Percentiles rank a stretch among this genome's conserved stretches.
Conservation (phyloP, 1,140 invertebrate genomes). For the Steinernema khuongi region DNA sequence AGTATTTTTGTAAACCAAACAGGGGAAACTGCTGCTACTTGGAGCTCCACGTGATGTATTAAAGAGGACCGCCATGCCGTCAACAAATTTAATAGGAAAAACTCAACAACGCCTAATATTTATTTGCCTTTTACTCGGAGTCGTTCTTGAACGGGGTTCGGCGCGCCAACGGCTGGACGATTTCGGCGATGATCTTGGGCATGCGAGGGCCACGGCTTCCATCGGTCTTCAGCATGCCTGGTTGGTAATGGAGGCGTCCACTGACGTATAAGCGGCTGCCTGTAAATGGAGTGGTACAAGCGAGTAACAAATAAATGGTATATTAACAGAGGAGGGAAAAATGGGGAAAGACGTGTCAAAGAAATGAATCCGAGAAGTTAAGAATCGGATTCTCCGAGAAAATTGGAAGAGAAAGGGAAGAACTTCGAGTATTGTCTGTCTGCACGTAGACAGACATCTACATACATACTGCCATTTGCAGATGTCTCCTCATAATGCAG, state of each 20-base stretch:
- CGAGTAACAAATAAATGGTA: no score
- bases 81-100: constrained; percentile 1
- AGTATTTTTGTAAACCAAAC: not conserved
- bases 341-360: no score
- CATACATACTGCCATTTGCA: no score
- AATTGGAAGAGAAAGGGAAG: no score
- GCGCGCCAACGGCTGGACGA: constrained; percentile 24
- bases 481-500: no score
- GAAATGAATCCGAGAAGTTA: no score
- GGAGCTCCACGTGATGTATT: no score
- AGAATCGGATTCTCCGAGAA: no score
- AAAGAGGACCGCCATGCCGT: not conserved
- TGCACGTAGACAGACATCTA: no score
- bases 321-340: no score
- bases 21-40: no score
- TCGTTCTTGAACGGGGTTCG: not conserved
- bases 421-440: not conserved
- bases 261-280: constrained; percentile 24
- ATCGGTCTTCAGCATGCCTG: constrained; percentile 23
- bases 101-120: not conserved
- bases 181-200: constrained; percentile 23
- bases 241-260: constrained; percentile 27
- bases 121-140: not conserved
- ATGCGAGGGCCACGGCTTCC: constrained; percentile 26
- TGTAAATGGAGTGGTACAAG: constrained; percentile 16